Conservation (phyloP, 2,797 vertebrate genomes). For the Meriones psammophilus region DNA sequence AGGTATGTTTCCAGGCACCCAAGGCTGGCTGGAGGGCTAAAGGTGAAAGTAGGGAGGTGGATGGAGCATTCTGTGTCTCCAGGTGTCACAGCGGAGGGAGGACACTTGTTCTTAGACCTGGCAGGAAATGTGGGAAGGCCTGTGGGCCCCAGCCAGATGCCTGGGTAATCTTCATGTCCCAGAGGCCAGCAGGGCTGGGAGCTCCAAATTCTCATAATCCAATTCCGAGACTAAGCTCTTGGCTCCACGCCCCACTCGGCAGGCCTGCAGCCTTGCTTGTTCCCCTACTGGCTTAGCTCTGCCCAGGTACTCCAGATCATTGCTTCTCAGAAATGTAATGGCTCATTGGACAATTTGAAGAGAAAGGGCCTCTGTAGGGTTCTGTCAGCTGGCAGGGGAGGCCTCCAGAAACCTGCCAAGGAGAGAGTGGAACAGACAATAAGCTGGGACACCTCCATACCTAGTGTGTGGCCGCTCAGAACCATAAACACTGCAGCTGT, state of each 20-base stretch:
- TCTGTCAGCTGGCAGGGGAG: neutral
- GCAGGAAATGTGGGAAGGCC: neutral
- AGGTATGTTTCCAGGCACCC: neutral
- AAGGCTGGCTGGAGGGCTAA: neutral
- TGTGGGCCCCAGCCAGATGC: constrained; percentile 14
- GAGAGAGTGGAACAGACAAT: neutral
- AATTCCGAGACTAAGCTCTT: constrained; percentile 85
- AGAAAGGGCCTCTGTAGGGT: neutral
- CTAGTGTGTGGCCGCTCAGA: neutral
- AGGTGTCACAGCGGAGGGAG: neutral
- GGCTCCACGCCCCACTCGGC: constrained; percentile 58
- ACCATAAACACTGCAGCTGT: neutral
- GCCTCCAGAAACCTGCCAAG: neutral
- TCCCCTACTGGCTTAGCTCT: neutral
- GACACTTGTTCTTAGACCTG: neutral
- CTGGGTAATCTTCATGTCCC: constrained; percentile 82
- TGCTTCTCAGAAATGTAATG: neutral
- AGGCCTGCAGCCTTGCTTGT: constrained; percentile 29
- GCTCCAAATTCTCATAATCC: constrained; percentile 86
- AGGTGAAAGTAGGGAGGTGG: neutral
- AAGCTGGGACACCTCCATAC: neutral
- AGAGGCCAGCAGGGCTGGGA: constrained; percentile 61
- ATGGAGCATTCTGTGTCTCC: neutral
- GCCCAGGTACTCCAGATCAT: neutral
- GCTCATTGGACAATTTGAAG: neutral